A percentile compares a stretch with the other conserved stretches of the same genome.
These are phyloP conservation scores for Solea senegalensis DNA, from an alignment of 2,113 vertebrate species.

Conservation along the genomic window DNA sequence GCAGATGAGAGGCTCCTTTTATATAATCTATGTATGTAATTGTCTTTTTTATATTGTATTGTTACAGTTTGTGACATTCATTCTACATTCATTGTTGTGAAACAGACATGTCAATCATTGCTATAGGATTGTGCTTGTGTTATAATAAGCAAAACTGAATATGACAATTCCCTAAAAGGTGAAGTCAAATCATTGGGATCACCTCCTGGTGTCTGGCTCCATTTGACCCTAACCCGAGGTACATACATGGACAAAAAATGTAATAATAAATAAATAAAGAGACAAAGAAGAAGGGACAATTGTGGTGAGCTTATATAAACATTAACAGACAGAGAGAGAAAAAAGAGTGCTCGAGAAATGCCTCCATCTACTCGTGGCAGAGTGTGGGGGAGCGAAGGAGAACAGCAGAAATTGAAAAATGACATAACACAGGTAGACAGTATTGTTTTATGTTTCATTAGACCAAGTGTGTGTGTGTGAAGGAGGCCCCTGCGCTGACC, in stretches of 20 bases:
- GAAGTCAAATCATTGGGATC: too few species aligned
- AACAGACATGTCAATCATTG: too few species aligned
- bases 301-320: not conserved
- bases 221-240: not conserved
- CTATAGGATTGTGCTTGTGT: too few species aligned
- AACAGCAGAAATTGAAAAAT: slow-evolving; percentile 1
- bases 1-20: too few species aligned
- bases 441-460: slow-evolving; percentile 46
- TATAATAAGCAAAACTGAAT: too few species aligned
- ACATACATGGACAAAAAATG: not conserved
- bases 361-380: slow-evolving; percentile 18
- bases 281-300: not conserved
- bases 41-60: too few species aligned
- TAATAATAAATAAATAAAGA: not conserved
- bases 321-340: slow-evolving; percentile 5
- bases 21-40: too few species aligned
- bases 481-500: slow-evolving; percentile 33
- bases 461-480: slow-evolving; percentile 27
- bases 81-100: too few species aligned
- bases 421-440: slow-evolving; percentile 35
- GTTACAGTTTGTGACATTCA: too few species aligned
- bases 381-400: not conserved
- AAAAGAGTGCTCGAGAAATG: slow-evolving; percentile 3
- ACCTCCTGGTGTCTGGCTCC: too few species aligned
- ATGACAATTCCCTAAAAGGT: too few species aligned